Evolutionary conservation across 2,888 invertebrate genomes (phyloP), one percentile per base, ranked within the genome.

Genomic region (Cybosia mesomella): DNA sequence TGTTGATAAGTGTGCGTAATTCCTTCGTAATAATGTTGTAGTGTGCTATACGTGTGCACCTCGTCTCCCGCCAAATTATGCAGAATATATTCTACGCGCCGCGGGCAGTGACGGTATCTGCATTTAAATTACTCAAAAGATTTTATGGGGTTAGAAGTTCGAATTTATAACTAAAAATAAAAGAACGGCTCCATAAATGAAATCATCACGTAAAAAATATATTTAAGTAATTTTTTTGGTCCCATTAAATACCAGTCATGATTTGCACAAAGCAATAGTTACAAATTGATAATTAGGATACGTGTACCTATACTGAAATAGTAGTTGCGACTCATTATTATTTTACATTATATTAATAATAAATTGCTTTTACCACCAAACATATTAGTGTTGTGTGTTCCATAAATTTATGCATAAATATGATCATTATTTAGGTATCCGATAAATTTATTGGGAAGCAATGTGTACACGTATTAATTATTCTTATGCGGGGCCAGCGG

Each of bases 181-280:
- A 57, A 57, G 18, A 57, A 21, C 36, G 18, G 22, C 15, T 39
- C 22, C 15, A 39, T 22, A 0, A 22, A 36, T 39, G 10, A 59
- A 18, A 10, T 59, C 22, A 24, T 22, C 39, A 39, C 39, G 59
- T 59, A 59, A 9, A 59, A 59, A 59, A 59, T 59, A 39, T 59
- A 59, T 59, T 59, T 39, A 10, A 24, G 15, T 39, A 8, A 43
- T 43, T 18, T 49, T 24, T 59, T 59, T 59, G 59, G 39, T 59
- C 59, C 59, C 59, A 39, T 18, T 39, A 59, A 39, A 21, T 39
- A 59, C 22, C 24, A 39, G 24, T 24, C 15, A 24, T 55, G 55
- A 24, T 24, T 55, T 55, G 24, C 1, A 55, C 24, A 55, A 24
- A 55, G 28, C 22, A 55, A 24, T 55, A 55, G 11, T 24, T 55